A percentile compares a stretch with the other conserved stretches of the same genome.
phyloP scores from a whole-genome alignment of 2,113 vertebrate genomes.

The Micronisus gabar region DNA sequence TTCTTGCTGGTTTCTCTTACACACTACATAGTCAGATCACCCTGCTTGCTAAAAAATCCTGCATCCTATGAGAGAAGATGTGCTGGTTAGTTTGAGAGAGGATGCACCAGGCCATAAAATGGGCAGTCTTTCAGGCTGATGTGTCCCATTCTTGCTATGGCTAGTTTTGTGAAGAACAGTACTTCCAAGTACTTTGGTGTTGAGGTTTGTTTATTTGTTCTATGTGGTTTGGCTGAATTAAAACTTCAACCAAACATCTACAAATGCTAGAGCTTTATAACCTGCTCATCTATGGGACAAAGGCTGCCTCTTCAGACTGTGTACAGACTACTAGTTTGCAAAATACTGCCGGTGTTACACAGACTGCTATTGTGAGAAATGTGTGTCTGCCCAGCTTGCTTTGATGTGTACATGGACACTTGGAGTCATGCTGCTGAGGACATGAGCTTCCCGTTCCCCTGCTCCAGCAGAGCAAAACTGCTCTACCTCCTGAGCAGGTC shows the following conservation, averaged over 20 bases:
- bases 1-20: not conserved
- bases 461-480: not conserved
- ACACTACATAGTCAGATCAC: not conserved
- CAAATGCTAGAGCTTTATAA: constrained; percentile 6
- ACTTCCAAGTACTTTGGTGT: not conserved
- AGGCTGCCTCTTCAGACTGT: not conserved
- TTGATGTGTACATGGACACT: not conserved
- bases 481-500: not conserved
- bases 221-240: not conserved
- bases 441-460: not conserved
- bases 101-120: not conserved
- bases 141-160: not conserved
- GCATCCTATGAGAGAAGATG: not conserved
- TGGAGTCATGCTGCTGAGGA: not conserved
- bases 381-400: not conserved
- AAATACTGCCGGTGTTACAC: not conserved
- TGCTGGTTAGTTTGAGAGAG: not conserved
- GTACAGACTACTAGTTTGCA: not conserved
- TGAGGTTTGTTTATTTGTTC: not conserved
- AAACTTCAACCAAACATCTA: not conserved
- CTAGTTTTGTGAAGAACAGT: not conserved
- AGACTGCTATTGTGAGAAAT: not conserved
- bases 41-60: not conserved
- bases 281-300: not conserved
- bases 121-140: not conserved